Conservation (phyloP, 2,113 vertebrate genomes). For the Seriola aureovittata region DNA sequence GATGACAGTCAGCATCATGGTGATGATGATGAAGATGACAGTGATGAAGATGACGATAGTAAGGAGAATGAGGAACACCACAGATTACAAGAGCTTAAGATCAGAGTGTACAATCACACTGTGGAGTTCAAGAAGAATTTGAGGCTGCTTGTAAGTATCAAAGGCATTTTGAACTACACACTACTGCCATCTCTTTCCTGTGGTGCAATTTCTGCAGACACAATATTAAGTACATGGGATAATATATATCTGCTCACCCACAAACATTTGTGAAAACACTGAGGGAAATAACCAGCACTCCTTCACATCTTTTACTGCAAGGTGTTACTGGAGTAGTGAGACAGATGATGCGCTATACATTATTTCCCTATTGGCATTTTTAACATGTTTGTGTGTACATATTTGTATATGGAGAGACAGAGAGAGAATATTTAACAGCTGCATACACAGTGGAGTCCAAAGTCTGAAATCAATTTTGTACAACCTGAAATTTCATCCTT, state of each 20-base stretch:
- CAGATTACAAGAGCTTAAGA: conserved; percentile 79
- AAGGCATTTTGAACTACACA: not conserved
- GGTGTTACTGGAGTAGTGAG: conserved; percentile 22
- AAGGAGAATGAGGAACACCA: conserved; percentile 35
- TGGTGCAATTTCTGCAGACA: not conserved
- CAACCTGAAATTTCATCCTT: too few species aligned
- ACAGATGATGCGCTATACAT: conserved; percentile 10
- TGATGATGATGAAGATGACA: conserved; percentile 4
- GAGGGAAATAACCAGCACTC: conserved; percentile 18
- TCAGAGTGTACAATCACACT: conserved; percentile 87
- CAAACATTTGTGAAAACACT: conserved; percentile 30
- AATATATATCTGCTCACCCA: not conserved
- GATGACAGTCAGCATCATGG: conserved; percentile 33
- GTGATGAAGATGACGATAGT: conserved; percentile 4
- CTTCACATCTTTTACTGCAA: conserved; percentile 19
- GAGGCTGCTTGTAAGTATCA: conserved; percentile 83
- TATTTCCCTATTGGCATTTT: conserved; percentile 5
- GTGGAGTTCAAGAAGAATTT: conserved; percentile 81
- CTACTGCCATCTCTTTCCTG: conserved; percentile 4
- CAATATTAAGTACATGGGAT: conserved; percentile 9
- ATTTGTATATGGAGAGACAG: not conserved
- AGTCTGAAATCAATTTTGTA: too few species aligned
- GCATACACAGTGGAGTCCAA: too few species aligned
- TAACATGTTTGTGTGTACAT: not conserved
- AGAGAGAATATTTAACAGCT: not conserved